A percentile compares a stretch with the other conserved stretches of the same genome.
Conservation (phyloP, 2,113 vertebrate species). For the Alligator mississippiensis region DNA sequence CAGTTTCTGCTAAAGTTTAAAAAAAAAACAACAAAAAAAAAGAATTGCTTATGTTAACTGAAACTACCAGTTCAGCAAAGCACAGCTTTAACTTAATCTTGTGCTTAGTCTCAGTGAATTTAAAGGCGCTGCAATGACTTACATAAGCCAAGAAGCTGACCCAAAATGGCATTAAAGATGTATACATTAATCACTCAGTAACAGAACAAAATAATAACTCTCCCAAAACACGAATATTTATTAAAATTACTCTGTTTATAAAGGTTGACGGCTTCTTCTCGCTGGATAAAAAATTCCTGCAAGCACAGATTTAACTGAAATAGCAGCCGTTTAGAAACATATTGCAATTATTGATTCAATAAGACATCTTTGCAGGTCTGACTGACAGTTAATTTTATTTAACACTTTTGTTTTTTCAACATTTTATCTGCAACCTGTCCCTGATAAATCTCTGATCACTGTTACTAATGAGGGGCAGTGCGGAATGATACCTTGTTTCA, state of each 20-base stretch:
- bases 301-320: not conserved
- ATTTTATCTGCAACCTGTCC: no score
- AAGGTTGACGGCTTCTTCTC: not conserved
- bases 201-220: not conserved
- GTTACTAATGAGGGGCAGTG: no score
- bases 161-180: not conserved
- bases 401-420: no score
- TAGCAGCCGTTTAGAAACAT: not conserved
- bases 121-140: not conserved
- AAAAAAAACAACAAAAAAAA: not conserved
- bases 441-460: no score
- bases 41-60: not conserved
- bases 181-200: not conserved
- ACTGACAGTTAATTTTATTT: not conserved
- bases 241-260: not conserved
- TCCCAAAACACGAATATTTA: not conserved
- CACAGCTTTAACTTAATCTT: not conserved
- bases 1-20: constrained; percentile 80
- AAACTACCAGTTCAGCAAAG: not conserved
- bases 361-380: not conserved
- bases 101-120: not conserved
- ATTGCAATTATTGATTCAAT: not conserved
- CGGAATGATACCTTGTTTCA: no score
- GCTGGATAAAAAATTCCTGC: not conserved
- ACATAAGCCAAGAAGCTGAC: not conserved